These are phyloP conservation scores for Pseudanteris insignis DNA, from an alignment of 2,888 invertebrate genomes.

Conservation along the genomic window DNA sequence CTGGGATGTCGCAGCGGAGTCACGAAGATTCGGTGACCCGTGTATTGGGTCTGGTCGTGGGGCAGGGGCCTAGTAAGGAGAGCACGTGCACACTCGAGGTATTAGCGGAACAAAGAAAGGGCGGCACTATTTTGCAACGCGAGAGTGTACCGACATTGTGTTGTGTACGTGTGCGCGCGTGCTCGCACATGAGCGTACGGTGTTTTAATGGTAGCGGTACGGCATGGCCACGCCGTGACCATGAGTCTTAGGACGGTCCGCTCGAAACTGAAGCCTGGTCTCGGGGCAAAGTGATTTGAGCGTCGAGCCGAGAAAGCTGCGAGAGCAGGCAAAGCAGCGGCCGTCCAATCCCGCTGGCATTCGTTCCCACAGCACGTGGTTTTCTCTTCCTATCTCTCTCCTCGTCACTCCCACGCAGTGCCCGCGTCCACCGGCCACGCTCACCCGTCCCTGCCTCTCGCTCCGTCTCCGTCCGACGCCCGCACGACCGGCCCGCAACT, in stretches of 20 bases:
- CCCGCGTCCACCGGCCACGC: too few species aligned
- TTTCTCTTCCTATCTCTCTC: slow-evolving; percentile 50
- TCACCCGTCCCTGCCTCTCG: slow-evolving; percentile 26
- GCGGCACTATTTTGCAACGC: slow-evolving; percentile 8
- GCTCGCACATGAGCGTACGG: too few species aligned
- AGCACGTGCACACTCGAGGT: slow-evolving; percentile 12
- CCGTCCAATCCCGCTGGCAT: slow-evolving; percentile 57
- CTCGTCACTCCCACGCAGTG: slow-evolving; percentile 34
- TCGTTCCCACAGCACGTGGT: slow-evolving; percentile 63
- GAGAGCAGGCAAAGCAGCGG: slow-evolving; percentile 38
- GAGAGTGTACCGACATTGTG: background rate
- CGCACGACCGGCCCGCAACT: background rate
- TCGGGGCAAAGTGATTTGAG: slow-evolving; percentile 26
- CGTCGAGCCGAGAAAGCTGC: slow-evolving; percentile 43
- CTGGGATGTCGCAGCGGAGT: too few species aligned
- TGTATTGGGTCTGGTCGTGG: background rate
- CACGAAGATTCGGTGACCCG: background rate
- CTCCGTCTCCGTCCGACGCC: slow-evolving; percentile 11
- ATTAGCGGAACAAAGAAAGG: slow-evolving; percentile 16
- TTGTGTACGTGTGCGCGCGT: too few species aligned
- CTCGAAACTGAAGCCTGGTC: slow-evolving; percentile 59
- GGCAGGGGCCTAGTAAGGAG: background rate
- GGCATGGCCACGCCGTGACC: slow-evolving; percentile 53
- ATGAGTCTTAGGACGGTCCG: slow-evolving; percentile 64
- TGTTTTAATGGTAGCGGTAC: slow-evolving; percentile 42